phyloP scores from a whole-genome alignment of 2,113 vertebrate species.

The Urocitellus parryii region DNA sequence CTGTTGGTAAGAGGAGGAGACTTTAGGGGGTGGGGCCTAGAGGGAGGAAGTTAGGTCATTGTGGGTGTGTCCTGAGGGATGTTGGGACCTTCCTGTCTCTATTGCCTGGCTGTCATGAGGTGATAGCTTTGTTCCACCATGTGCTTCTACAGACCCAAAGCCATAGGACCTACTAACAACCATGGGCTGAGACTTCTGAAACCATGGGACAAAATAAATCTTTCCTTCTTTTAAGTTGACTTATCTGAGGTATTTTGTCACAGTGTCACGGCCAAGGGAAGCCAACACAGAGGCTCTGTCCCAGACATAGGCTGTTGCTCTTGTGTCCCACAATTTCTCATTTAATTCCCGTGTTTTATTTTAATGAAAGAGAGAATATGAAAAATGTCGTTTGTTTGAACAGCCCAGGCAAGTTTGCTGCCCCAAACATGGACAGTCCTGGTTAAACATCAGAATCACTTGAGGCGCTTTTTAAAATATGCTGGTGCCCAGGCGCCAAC shows the following conservation, averaged over 20 bases:
- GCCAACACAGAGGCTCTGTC: not conserved
- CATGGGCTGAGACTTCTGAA: not conserved
- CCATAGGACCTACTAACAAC: not conserved
- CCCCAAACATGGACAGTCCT: not conserved
- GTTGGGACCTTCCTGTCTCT: not conserved
- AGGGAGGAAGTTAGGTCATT: not conserved
- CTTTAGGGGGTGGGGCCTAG: not conserved
- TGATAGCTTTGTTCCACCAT: not conserved
- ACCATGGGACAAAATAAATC: not conserved
- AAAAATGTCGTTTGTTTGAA: not conserved
- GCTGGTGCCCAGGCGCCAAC: not conserved
- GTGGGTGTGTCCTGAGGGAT: not conserved
- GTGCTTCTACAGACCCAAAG: not conserved
- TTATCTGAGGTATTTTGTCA: not conserved
- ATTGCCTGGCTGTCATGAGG: not conserved
- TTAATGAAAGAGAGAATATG: not conserved
- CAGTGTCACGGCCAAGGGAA: not conserved
- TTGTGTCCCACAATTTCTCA: not conserved
- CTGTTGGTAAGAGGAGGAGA: not conserved
- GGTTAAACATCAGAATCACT: not conserved
- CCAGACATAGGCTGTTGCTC: not conserved
- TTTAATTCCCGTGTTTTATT: not conserved
- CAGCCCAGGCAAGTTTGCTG: not conserved
- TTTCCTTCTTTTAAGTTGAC: too few species aligned
- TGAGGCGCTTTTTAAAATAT: not conserved